phyloP scores from a whole-genome alignment of 2,888 invertebrate genomes.

The Phasia obesa region DNA sequence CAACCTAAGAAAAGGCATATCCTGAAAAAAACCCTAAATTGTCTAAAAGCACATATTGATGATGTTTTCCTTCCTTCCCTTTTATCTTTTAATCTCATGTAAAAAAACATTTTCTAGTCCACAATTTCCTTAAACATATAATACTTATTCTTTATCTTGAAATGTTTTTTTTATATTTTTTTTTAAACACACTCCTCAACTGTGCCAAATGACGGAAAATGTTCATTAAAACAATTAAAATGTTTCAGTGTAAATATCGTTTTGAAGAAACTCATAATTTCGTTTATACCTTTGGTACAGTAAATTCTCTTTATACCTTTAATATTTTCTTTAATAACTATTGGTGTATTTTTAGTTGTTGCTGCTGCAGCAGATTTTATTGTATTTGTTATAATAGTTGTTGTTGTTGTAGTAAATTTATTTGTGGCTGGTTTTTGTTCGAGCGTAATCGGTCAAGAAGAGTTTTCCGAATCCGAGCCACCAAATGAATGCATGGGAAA shows the following conservation, averaged over 20 bases:
- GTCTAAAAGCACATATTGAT: too few species aligned
- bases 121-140: background rate
- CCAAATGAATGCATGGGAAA: slow-evolving; percentile 93
- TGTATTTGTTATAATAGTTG: slow-evolving; percentile 48
- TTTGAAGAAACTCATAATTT: slow-evolving; percentile 56
- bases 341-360: slow-evolving; percentile 60
- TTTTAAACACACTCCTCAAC: slow-evolving; percentile 47
- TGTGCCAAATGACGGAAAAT: slow-evolving; percentile 47
- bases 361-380: slow-evolving; percentile 70
- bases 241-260: slow-evolving; percentile 63
- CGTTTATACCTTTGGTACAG: slow-evolving; percentile 46
- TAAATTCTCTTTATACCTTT: slow-evolving; percentile 54
- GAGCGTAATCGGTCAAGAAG: slow-evolving; percentile 82
- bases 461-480: slow-evolving; percentile 85
- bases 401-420: slow-evolving; percentile 56
- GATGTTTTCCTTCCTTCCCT: too few species aligned
- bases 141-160: background rate
- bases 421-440: slow-evolving; percentile 46
- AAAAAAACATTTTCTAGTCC: too few species aligned
- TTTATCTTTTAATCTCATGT: too few species aligned
- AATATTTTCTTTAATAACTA: slow-evolving; percentile 62
- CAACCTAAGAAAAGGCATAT: too few species aligned
- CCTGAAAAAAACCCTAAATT: too few species aligned
- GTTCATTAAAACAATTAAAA: slow-evolving; percentile 55
- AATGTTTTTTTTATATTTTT: background rate